Base-by-base conservation (phyloP, 2,888 invertebrate genomes). In the Tridacna gigas region DNA sequence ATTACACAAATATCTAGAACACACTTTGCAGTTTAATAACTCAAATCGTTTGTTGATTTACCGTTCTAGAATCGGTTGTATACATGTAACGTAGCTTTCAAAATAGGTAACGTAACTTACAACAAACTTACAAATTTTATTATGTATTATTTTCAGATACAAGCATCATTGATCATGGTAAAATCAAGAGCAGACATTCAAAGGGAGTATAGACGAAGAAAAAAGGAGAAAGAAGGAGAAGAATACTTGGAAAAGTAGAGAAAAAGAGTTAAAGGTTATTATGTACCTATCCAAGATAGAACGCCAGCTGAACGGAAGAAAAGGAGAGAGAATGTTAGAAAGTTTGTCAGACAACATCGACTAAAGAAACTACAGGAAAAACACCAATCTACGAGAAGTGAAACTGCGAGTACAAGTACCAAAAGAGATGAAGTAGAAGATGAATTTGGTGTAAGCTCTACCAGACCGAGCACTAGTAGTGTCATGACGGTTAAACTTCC, bases 221-320 rank as follows among this genome's bases (percentile, higher is more conserved):
- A 73, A 37, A 82, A 82, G 20, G 71, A 75, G 11, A 75, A 79
- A 45, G 45, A 74, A 20, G 61, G 71, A 51, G 63, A 79, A 28
- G n/a, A 69, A 11, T 82, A 76, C 51, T 73, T 82, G 20, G 26
- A 26, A n/a, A 82, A 79, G 60, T 76, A 79, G 75, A 61, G 76
- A 56, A 13, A 20, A 15, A 45, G 69, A 69, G 28, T 18, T 15
- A 69, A 26, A 37, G 18, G 15, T 18, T 56, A 56, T 56, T 56
- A 9, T 9, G 56, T 56, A n/a, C 56, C 56, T 56, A n/a, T n/a
- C 18, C 20, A 56, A 18, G 20, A 56, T 20, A 20, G 18, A 56
- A 56, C 20, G 20, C 18, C 56, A 20, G 20, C 20, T 56, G n/a
- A 56, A n/a, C 18, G 56, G n/a, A n/a, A 56, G n/a, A n/a, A 56